Conservation (phyloP, 2,797 vertebrate genomes). For the Buphagus erythrorhynchus region DNA sequence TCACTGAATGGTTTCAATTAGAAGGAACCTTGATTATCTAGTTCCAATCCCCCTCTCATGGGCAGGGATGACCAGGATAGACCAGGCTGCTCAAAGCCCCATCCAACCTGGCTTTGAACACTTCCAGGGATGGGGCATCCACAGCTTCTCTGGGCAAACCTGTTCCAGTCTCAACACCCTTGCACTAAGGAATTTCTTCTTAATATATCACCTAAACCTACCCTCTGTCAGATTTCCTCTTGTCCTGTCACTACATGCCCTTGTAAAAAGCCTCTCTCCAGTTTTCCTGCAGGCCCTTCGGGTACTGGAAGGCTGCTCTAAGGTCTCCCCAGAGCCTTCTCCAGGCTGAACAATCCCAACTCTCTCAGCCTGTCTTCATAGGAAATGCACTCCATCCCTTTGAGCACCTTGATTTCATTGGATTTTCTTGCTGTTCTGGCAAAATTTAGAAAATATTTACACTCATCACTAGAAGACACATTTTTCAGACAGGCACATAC, state of each 20-base stretch:
- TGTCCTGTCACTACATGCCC: not conserved
- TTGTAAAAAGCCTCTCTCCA: not conserved
- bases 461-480: not conserved
- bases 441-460: not conserved
- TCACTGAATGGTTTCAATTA: rapidly evolving
- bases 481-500: not conserved
- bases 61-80: not conserved
- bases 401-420: not conserved
- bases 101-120: not conserved
- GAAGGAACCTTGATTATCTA: not conserved
- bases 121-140: not conserved
- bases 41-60: not conserved
- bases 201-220: not conserved
- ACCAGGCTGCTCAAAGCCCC: not conserved
- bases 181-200: not conserved
- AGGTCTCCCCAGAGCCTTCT: not conserved
- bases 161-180: not conserved
- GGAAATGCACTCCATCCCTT: not conserved
- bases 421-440: not conserved
- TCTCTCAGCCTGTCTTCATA: not conserved
- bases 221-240: not conserved
- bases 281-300: not conserved
- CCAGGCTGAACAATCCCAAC: not conserved
- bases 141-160: not conserved
- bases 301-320: not conserved